Evolutionary conservation across 2,113 vertebrate genomes (phyloP).

Genomic region (Neogale vison): DNA sequence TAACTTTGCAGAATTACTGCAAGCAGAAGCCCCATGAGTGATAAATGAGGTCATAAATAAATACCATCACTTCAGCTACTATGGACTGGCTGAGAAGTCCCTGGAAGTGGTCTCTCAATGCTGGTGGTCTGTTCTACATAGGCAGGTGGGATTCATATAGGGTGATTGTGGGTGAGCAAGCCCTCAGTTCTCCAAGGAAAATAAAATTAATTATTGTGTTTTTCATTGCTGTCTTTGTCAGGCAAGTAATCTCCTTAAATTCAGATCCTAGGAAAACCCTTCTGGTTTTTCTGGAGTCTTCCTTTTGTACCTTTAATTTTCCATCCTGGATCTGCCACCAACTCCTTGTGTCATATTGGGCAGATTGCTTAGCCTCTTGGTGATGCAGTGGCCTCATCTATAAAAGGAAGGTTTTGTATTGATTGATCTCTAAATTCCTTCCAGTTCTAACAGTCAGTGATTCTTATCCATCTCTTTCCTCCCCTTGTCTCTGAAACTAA

Average conservation of each 20-base stretch:
- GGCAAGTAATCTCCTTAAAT: not conserved
- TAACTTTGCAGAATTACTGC: not conserved
- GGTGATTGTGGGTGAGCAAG: not conserved
- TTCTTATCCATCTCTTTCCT: slow-evolving; percentile 11
- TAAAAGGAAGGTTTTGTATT: not conserved
- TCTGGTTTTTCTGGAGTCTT: not conserved
- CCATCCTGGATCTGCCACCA: not conserved
- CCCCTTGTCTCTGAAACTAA: not conserved
- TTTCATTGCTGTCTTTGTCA: not conserved
- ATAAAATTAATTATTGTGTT: not conserved
- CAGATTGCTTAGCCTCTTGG: not conserved
- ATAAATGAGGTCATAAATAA: not conserved
- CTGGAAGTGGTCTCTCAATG: not conserved
- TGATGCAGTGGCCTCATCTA: not conserved
- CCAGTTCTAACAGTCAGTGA: not conserved
- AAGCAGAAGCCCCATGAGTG: not conserved
- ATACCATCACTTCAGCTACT: not conserved
- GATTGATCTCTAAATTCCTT: not conserved
- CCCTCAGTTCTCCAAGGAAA: not conserved
- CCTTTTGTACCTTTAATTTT: not conserved
- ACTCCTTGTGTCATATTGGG: not conserved
- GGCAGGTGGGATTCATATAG: not conserved
- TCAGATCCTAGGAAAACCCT: not conserved
- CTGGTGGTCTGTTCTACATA: not conserved
- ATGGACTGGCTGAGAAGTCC: not conserved